phyloP scores from a whole-genome alignment of 2,797 vertebrate species.

The Ctenochaetus hawaiiensis region DNA sequence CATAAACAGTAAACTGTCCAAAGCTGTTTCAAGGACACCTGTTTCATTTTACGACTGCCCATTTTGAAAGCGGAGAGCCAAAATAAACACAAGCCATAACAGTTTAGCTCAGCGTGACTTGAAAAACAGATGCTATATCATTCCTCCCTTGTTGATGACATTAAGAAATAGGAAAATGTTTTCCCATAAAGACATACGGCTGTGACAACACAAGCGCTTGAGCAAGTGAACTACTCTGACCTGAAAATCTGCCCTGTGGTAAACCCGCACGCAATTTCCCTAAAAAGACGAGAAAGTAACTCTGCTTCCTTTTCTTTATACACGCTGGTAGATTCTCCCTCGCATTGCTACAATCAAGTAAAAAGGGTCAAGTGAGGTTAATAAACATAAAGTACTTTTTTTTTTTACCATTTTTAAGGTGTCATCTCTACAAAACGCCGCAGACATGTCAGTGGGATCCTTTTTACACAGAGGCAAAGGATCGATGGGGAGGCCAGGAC shows the following conservation, averaged over 20 bases:
- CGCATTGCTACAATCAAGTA: neutral
- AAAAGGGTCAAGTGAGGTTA: neutral
- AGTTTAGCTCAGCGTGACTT: neutral
- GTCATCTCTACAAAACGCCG: conserved; percentile 5
- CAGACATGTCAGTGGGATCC: conserved; percentile 2
- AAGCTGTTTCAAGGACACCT: conserved; percentile 23
- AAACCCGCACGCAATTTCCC: conserved; percentile 50
- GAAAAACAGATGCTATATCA: neutral
- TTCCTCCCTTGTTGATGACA: conserved; percentile 29
- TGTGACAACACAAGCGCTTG: conserved; percentile 60
- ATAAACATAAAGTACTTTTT: neutral
- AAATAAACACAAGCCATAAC: conserved; percentile 19
- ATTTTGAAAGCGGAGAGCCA: conserved; percentile 1
- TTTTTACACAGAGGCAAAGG: conserved; percentile 11
- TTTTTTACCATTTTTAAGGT: no score
- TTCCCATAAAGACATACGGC: conserved; percentile 41
- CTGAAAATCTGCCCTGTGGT: conserved; percentile 52
- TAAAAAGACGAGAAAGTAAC: conserved; percentile 41
- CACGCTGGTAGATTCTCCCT: neutral
- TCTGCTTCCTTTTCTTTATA: conserved; percentile 16
- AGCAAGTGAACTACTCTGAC: conserved; percentile 59
- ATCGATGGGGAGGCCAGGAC: conserved; percentile 63
- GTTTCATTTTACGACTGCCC: neutral
- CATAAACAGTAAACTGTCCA: conserved; percentile 26
- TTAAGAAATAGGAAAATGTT: conserved; percentile 33